These are phyloP conservation scores for Cerceris rybyensis DNA, from an alignment of 2,888 invertebrate genomes.

Conservation along the genomic window DNA sequence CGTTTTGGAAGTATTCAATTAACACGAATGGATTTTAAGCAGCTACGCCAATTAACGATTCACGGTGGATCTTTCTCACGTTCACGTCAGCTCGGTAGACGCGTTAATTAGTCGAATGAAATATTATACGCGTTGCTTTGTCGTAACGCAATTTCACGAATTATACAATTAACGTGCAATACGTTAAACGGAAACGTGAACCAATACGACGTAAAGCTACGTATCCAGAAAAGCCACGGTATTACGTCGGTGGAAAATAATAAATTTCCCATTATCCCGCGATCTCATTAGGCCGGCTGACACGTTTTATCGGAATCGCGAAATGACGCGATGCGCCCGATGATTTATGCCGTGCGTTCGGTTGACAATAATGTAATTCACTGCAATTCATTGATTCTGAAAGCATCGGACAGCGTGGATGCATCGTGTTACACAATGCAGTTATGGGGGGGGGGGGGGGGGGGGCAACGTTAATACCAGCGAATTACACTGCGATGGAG, in stretches of 20 bases:
- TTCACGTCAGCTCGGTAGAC: not conserved
- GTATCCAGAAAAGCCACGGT: constrained; percentile 28
- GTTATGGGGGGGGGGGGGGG: no score
- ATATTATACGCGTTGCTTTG: constrained; percentile 13
- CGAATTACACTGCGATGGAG: no score
- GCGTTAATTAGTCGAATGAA: constrained; percentile 16
- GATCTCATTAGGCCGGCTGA: constrained; percentile 58
- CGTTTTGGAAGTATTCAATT: no score
- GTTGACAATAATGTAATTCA: constrained; percentile 55
- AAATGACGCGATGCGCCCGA: constrained; percentile 28
- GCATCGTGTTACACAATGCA: not conserved
- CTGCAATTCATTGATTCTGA: constrained; percentile 44
- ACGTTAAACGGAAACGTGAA: constrained; percentile 19
- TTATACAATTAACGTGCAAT: constrained; percentile 27
- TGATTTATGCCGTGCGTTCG: constrained; percentile 51
- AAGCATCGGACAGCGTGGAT: constrained; percentile 14
- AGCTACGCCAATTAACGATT: no score
- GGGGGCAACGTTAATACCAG: no score
- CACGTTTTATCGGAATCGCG: constrained; percentile 51
- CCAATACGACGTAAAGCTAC: constrained; percentile 31
- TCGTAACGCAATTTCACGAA: no score
- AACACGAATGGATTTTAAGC: no score
- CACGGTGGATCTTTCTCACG: no score
- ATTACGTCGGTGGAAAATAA: constrained; percentile 22
- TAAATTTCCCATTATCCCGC: constrained; percentile 53